Evolutionary conservation across 2,113 vertebrate species (phyloP).

Genomic region (Lepisosteus osseus): DNA sequence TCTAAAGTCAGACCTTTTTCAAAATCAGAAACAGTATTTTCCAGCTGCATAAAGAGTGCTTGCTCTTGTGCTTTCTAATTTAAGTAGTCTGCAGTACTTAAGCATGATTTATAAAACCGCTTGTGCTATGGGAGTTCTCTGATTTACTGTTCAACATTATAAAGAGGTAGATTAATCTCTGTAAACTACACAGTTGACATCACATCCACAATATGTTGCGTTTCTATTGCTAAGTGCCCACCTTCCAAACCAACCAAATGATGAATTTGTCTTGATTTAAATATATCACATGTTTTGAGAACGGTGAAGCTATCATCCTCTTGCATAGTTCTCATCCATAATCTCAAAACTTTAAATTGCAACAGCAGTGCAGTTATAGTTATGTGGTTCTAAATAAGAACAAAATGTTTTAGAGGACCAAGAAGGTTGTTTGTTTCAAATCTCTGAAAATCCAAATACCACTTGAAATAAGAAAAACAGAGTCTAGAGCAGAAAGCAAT

Average conservation of each 20-base stretch:
- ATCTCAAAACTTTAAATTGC: constrained; percentile 25
- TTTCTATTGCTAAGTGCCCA: constrained; percentile 44
- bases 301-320: constrained; percentile 37
- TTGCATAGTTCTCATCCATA: constrained; percentile 47
- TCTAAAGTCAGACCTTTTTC: too few species aligned
- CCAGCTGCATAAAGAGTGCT: too few species aligned
- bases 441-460: constrained; percentile 22
- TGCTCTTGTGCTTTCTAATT: too few species aligned
- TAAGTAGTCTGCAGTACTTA: too few species aligned
- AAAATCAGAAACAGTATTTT: too few species aligned
- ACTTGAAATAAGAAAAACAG: too few species aligned
- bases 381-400: neutral
- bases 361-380: neutral
- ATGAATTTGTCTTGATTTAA: constrained; percentile 59
- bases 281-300: constrained; percentile 38
- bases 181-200: constrained; percentile 39
- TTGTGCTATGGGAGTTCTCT: too few species aligned
- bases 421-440: constrained; percentile 24
- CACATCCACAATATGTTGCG: constrained; percentile 39
- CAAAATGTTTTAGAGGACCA: constrained; percentile 5
- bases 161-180: constrained; percentile 53
- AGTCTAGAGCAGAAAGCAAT: too few species aligned
- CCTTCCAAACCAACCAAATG: constrained; percentile 12
- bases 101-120: too few species aligned
- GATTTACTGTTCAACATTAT: neutral